Percentiles rank a stretch among this genome's conserved stretches.
These are phyloP conservation scores for Hippocampus mohnikei DNA, from an alignment of 2,113 vertebrate genomes.

Conservation along the genomic window DNA sequence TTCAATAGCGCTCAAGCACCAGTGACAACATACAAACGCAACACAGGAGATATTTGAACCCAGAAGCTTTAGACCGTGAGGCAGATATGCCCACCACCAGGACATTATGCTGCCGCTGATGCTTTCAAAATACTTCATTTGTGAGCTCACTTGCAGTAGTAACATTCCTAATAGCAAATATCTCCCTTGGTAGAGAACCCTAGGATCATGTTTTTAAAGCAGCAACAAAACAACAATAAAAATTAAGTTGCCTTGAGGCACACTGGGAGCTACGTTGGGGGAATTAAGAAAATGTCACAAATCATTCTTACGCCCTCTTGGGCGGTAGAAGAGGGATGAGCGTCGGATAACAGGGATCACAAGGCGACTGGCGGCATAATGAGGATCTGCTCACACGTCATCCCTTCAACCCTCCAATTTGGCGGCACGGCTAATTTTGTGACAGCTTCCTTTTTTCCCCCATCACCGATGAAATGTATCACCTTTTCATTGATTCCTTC, in stretches of 20 bases:
- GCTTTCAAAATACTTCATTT: neutral
- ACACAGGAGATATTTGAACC: neutral
- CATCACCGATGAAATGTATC: neutral
- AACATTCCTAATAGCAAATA: neutral
- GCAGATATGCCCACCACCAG: neutral
- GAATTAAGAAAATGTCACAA: conserved; percentile 50
- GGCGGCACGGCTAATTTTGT: conserved; percentile 13
- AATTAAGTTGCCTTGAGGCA: conserved; percentile 31
- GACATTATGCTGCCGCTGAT: neutral
- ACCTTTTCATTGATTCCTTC: neutral
- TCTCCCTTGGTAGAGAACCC: conserved; percentile 14
- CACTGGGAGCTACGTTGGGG: conserved; percentile 31
- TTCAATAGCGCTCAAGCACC: neutral
- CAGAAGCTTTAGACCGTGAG: neutral
- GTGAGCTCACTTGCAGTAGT: neutral
- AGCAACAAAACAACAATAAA: conserved; percentile 20
- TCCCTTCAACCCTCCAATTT: conserved; percentile 16
- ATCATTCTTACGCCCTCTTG: conserved; percentile 33
- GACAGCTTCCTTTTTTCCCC: conserved; percentile 1
- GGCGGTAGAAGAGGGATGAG: conserved; percentile 43
- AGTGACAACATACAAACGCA: neutral
- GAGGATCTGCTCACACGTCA: conserved; percentile 40
- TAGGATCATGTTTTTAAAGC: conserved; percentile 25
- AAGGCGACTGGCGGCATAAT: conserved; percentile 34
- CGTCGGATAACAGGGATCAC: conserved; percentile 44